Evolutionary conservation across 2,888 invertebrate genomes (phyloP).

Genomic region (Nephrotoma appendiculata): DNA sequence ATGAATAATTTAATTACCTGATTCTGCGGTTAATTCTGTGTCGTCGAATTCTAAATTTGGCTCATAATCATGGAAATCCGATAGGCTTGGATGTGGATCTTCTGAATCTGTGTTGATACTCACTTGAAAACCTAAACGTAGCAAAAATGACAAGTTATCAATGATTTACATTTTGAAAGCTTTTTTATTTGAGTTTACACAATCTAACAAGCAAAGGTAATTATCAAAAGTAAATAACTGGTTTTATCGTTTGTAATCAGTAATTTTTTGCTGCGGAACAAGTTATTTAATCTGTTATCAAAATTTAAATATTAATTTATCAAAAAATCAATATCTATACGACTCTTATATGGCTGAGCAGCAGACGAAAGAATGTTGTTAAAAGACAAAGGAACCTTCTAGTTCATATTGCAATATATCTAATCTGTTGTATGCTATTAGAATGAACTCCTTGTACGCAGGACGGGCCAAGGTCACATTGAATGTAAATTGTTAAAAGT

Average conservation of each 20-base stretch:
- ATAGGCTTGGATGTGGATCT: conserved; percentile 73
- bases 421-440: no score
- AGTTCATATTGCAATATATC: no score
- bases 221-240: neutral
- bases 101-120: conserved; percentile 39
- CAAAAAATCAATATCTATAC: neutral
- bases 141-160: conserved; percentile 25
- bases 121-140: neutral
- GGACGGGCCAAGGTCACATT: no score
- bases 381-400: no score
- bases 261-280: neutral
- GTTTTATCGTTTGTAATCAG: neutral
- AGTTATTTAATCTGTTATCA: neutral
- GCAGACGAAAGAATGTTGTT: no score
- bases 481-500: no score
- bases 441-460: no score
- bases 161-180: neutral
- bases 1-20: conserved; percentile 40
- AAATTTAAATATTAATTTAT: neutral
- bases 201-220: neutral
- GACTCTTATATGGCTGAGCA: no score
- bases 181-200: neutral
- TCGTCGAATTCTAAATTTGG: conserved; percentile 95
- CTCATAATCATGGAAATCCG: conserved; percentile 86
- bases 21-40: conserved; percentile 62